Conservation (phyloP, 2,113 vertebrate genomes). For the Rhineura floridana region DNA sequence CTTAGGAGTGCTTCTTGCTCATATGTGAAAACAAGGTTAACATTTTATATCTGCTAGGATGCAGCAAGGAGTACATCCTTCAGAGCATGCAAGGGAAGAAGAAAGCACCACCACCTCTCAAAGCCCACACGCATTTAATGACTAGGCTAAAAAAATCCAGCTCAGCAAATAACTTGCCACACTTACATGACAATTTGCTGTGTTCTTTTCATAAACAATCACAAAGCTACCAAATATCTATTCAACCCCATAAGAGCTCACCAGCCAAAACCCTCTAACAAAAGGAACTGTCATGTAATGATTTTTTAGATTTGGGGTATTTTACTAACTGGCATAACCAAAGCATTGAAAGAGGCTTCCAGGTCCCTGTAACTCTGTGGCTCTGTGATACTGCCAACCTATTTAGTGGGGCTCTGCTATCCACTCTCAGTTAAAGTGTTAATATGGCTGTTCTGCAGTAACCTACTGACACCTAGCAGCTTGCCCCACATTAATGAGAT, state of each 20-base stretch:
- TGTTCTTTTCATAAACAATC: background rate
- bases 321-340: background rate
- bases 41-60: conserved; percentile 31
- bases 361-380: background rate
- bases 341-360: background rate
- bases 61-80: conserved; percentile 38
- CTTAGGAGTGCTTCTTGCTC: background rate
- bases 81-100: conserved; percentile 16
- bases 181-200: background rate
- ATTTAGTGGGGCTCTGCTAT: background rate
- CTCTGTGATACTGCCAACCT: background rate
- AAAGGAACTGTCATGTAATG: background rate
- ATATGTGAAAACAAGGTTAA: background rate
- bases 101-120: background rate
- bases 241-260: background rate
- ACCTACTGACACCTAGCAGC: background rate
- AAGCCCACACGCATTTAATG: rapidly evolving
- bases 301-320: background rate
- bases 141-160: background rate
- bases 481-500: background rate
- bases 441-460: background rate
- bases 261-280: background rate
- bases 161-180: background rate
- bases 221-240: background rate
- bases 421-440: background rate